phyloP scores from a whole-genome alignment of 2,113 vertebrate species.

The Spermophilus dauricus region DNA sequence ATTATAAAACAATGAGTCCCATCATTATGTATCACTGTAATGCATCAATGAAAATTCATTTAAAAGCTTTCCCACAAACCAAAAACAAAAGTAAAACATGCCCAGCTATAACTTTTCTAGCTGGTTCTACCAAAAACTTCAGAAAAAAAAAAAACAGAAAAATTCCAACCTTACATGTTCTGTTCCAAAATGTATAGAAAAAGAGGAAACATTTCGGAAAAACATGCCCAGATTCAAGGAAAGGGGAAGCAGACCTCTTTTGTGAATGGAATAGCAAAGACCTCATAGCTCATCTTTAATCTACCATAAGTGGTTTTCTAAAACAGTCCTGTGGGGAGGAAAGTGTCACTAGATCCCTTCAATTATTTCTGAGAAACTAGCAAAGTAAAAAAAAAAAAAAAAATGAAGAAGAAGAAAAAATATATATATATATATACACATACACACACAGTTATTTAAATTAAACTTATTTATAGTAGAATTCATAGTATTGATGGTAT shows the following conservation, averaged over 20 bases:
- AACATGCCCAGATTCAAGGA: background rate
- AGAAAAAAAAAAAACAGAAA: background rate
- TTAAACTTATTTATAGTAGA: background rate
- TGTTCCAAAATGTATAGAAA: background rate
- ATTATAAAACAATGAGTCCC: no score
- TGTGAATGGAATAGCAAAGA: background rate
- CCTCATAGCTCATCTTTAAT: background rate
- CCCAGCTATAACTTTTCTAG: background rate
- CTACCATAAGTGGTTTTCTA: background rate
- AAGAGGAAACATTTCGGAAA: background rate
- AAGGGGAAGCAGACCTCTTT: background rate
- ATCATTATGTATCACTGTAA: no score
- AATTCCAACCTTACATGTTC: background rate
- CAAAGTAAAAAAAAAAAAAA: background rate
- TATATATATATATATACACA: background rate
- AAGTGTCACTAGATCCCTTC: background rate
- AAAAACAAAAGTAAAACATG: conserved; percentile 3
- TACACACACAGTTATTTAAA: no score
- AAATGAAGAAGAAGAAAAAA: no score
- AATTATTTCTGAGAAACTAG: background rate
- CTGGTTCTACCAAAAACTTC: background rate
- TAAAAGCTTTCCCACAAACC: background rate
- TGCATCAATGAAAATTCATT: no score
- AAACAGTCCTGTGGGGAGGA: background rate
- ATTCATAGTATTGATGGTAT: background rate